phyloP scores from a whole-genome alignment of 2,888 invertebrate species.

The Unio delphinus region DNA sequence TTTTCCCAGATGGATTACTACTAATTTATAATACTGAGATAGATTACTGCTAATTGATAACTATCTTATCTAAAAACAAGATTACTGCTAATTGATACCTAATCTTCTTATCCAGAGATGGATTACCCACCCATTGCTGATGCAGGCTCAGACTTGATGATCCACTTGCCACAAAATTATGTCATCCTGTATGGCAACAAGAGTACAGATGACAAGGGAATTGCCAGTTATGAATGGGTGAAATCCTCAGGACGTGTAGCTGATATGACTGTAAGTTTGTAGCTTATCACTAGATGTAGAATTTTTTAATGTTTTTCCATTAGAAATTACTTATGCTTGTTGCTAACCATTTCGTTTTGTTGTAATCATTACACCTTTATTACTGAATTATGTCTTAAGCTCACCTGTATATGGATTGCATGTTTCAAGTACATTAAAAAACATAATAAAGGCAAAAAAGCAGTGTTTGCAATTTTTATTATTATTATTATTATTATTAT shows the following conservation, averaged over 20 bases:
- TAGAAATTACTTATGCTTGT: too few species aligned
- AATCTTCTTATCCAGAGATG: slow-evolving; percentile 75
- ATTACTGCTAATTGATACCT: too few species aligned
- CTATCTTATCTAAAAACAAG: slow-evolving; percentile 2
- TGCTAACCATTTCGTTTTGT: too few species aligned
- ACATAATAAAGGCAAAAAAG: too few species aligned
- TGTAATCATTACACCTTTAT: too few species aligned
- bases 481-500: too few species aligned
- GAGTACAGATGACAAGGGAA: slow-evolving; percentile 94
- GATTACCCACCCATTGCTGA: slow-evolving; percentile 97
- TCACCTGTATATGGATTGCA: too few species aligned
- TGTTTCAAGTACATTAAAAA: too few species aligned
- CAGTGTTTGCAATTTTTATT: too few species aligned
- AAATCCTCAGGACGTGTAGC: slow-evolving; percentile 89
- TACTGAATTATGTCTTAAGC: too few species aligned
- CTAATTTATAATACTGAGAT: slow-evolving; percentile 75
- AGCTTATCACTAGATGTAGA: not conserved
- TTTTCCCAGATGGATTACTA: slow-evolving; percentile 73
- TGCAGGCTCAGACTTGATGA: slow-evolving; percentile 91
- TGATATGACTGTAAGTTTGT: slow-evolving; percentile 82
- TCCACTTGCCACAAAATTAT: slow-evolving; percentile 89
- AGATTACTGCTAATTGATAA: slow-evolving; percentile 78
- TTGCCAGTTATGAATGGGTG: slow-evolving; percentile 96
- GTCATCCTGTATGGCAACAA: slow-evolving; percentile 90
- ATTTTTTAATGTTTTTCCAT: not conserved